These are phyloP conservation scores for Machimus rusticus DNA, from an alignment of 2,888 invertebrate species.

Conservation along the genomic window DNA sequence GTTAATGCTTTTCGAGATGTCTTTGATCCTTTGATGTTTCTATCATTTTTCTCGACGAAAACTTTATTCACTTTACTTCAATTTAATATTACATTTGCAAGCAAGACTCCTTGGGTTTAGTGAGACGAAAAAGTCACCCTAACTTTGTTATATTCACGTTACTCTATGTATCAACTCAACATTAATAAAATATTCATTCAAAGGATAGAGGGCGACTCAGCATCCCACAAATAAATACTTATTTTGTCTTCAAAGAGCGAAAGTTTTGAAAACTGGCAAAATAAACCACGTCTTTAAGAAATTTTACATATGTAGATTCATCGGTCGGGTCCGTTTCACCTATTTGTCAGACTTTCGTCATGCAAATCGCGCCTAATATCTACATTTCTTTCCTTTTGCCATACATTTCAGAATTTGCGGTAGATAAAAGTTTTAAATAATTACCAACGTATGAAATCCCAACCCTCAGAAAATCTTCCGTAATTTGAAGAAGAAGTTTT, in stretches of 20 bases:
- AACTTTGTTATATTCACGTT: not conserved
- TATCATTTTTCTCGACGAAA: too few species aligned
- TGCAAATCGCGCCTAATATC: not conserved
- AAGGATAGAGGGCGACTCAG: not conserved
- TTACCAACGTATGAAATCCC: not conserved
- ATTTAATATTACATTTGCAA: not conserved
- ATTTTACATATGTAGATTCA: not conserved
- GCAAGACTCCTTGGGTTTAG: not conserved
- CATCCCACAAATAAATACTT: not conserved
- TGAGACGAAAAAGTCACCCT: not conserved
- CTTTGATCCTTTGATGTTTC: too few species aligned
- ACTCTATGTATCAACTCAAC: not conserved
- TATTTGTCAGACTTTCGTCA: not conserved
- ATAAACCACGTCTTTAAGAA: not conserved
- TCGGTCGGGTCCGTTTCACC: not conserved
- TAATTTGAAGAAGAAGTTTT: not conserved
- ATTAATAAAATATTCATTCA: not conserved
- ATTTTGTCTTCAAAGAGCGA: not conserved
- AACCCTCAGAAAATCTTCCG: not conserved
- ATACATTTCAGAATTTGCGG: not conserved
- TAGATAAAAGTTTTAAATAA: not conserved
- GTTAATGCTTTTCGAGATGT: too few species aligned
- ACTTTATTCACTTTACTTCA: too few species aligned
- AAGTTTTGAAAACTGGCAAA: not conserved
- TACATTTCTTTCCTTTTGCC: not conserved